Conservation (phyloP, 2,888 invertebrate genomes). For the Apamea sordens region DNA sequence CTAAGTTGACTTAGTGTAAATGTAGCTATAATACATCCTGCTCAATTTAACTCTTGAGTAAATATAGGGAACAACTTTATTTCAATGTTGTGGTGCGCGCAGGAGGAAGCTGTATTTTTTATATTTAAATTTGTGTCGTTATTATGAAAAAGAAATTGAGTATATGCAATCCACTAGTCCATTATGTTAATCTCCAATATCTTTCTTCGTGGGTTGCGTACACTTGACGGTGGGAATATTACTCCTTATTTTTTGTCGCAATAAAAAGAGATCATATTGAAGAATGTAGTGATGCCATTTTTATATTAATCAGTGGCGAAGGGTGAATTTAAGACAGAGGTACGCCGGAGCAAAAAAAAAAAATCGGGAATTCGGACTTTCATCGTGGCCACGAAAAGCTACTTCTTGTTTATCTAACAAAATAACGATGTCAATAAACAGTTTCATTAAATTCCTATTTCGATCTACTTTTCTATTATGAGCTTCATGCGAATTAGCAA, state of each 20-base stretch:
- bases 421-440: too few species aligned
- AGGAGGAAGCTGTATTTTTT: conserved; percentile 79
- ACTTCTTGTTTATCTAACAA: too few species aligned
- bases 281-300: conserved; percentile 31
- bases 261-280: conserved; percentile 35
- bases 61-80: conserved; percentile 82
- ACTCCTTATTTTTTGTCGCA: conserved; percentile 15
- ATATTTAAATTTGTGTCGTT: conserved; percentile 54
- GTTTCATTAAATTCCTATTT: too few species aligned
- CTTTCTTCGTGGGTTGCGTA: conserved; percentile 56
- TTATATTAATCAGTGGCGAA: conserved; percentile 4
- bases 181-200: conserved; percentile 58
- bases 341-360: too few species aligned
- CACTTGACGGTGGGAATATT: conserved; percentile 49
- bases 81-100: conserved; percentile 72
- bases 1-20: conserved; percentile 88
- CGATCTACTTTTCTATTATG: too few species aligned
- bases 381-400: too few species aligned
- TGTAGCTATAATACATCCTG: conserved; percentile 86
- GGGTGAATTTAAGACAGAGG: too few species aligned
- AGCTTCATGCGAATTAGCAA: too few species aligned
- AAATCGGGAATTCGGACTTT: too few species aligned
- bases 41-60: conserved; percentile 88
- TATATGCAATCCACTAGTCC: conserved; percentile 66
- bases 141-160: conserved; percentile 56